Evolutionary conservation across 2,888 invertebrate genomes (phyloP).

Genomic region (Pteria penguin): DNA sequence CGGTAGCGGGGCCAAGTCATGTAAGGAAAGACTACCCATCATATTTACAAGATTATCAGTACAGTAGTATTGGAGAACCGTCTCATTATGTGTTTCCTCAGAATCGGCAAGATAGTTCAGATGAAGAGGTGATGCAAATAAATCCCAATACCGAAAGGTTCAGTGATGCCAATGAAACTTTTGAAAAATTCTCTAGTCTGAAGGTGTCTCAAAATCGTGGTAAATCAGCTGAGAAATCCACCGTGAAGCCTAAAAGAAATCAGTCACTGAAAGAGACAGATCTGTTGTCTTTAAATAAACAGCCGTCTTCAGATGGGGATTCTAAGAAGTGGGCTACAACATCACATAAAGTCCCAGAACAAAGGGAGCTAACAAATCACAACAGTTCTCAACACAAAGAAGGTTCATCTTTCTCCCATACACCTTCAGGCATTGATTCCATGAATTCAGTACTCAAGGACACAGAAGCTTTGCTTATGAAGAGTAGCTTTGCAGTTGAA

Average conservation of each 20-base stretch:
- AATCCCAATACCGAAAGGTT: not conserved
- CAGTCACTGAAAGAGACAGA: not conserved
- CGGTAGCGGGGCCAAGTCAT: not conserved
- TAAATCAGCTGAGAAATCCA: not conserved
- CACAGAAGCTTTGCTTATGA: not conserved
- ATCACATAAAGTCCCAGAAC: not conserved
- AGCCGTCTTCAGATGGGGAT: not conserved
- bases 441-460: not conserved
- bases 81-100: not conserved
- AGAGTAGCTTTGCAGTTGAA: not conserved
- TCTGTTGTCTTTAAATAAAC: not conserved
- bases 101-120: conserved; percentile 5
- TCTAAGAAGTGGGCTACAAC: not conserved
- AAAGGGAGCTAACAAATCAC: not conserved
- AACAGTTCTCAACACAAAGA: not conserved
- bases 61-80: not conserved
- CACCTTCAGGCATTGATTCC: not conserved
- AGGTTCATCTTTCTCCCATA: too few relatives aligned
- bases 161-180: conserved; percentile 28
- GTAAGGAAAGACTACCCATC: not conserved
- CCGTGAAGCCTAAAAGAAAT: not conserved
- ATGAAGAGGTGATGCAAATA: conserved; percentile 4
- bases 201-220: not conserved
- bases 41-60: not conserved
- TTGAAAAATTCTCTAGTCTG: conserved; percentile 28